Base-by-base conservation (phyloP, 2,888 invertebrate species). In the Coelopa pilipes region DNA sequence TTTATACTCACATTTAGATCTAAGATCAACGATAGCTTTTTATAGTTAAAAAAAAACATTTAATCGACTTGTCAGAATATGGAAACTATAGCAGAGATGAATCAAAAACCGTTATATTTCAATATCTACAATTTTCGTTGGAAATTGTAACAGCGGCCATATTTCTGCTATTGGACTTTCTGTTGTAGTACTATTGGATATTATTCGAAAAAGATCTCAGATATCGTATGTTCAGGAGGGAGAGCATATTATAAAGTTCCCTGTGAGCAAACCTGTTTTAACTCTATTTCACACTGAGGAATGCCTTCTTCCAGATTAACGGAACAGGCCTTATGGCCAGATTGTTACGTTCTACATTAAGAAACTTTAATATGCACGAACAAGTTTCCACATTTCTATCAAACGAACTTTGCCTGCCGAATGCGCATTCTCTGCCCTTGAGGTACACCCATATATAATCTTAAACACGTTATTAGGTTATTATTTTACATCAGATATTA, bases 281-380 rank as follows among this genome's bases (percentile, higher is more conserved):
- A 34, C 7, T 34, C 34, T 7, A 34, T 7, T 4, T 34, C 34
- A 34, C 34, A 34, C 7, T 7, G 34, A 4, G 2, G 34, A 34
- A 2, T 34, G 34, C n/a, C 53, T 53, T 53, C 13, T 76, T 74
- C 7, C 73, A 91, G 89, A 89, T 93, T 47, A 90, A 91, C 82
- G 95, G 95, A 0, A 90, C 91, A 13, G 96, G 96, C 0, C 88
- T 94, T 79, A 89, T 96, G 80, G 94, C 96, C 0, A 88, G 90
- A 0, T 86, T 96, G 55, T 88, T 96, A 11, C 89, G 93, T 19
- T 91, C 90, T 70, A 89, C 96, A 0, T 88, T 96, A 1, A 88
- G 87, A n/a, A 92, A 92, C 17, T 90, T 94, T 75, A 90, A 91
- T 78, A 86, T 90, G 66, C 90, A 90, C 76, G 89, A 88, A 79